Base-by-base conservation (phyloP, 2,113 vertebrate species). In the Rousettus leschenaultii region DNA sequence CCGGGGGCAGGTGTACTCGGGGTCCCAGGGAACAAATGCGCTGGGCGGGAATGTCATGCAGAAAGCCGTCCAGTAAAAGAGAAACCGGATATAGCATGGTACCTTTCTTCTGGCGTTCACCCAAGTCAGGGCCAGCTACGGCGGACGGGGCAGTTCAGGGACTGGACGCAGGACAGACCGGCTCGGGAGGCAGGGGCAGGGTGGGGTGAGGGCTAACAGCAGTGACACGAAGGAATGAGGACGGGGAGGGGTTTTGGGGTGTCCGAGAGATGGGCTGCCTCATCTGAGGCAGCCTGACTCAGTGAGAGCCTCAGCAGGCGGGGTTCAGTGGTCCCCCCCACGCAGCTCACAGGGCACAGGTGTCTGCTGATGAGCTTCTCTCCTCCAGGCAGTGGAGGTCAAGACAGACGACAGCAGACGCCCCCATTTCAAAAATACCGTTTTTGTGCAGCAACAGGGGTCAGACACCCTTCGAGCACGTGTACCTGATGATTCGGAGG, bases 321-420 rank as follows among this genome's bases (percentile, higher is more conserved):
- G 1, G 13, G 57, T 40, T 7, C 9, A 6, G 40, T 6, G 40
- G 40, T 15, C 5, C 18, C 4, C 45, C 61, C 82, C 19, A 16
- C 0, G 12, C 4, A 75, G 73, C 16, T 40, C 40, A 40, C 40
- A 40, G 40, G 3, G 40, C 59, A 61, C 68, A 63, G 53, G 7
- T 2, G 28, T 33, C 63, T 35, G 35, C 7, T 1, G 33, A 33
- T 45, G 18, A 30, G 7, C 28, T n/a, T 0, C 2, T 3, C 0
- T 0, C 33, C 0, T 24, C 65, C 65, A 63, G 55, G 38, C 71
- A 13, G 33, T 22, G 45, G 55, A 35, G 53, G 40, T 30, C 51
- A 59, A 63, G 45, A 57, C 53, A 40, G 93, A 40, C 5, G 0
- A 6, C 0, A 57, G 65, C 59, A 51, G 51, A 51, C 59, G 16